Evolutionary conservation across 2,113 vertebrate species (phyloP), one percentile per base, ranked within the genome.

Genomic region (Campylorhamphus procurvoides): DNA sequence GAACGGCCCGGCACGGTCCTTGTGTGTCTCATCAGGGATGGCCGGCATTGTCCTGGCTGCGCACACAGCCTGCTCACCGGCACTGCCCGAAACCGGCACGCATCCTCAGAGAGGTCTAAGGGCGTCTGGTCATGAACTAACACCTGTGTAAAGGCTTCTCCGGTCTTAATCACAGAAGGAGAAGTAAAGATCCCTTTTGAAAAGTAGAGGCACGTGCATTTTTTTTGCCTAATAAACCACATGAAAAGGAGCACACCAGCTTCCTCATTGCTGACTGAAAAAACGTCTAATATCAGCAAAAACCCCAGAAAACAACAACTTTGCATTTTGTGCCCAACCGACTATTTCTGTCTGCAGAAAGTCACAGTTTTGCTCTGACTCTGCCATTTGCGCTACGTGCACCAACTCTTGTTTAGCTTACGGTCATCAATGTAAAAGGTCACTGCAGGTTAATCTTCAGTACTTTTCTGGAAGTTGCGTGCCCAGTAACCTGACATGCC

Each of bases 1-100:
- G 1, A 2, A 4, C 1, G n/a, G 7, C 22, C 18, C 2, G 3
- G 0, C 37, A 1, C 1, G 19, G 5, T 8, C 28, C 35, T 1
- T 4, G 28, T 8, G 59, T 15, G 1, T 35, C 10, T 19, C n/a
- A 12, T 60, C 24, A 5, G 0, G 8, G 56, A 0, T 0, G 53
- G 52, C 5, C 40, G 3, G 74, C 46, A 2, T 15, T 4, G 73
- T 12, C 23, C 52, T 3, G 40, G n/a, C 52, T 14, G 14, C 25
- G 16, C 12, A 0, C 37, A 0, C 1, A 4, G 46, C 68, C 59
- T 3, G 42, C 28, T 59, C 31, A 25, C 42, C 12, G 28, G 11
- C 7, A 1, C 23, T 0, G 37, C 2, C 1, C 52, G 25, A 10
- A 4, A 2, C 1, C 27, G 14, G 9, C 37, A 1, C 7, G 0